Conservation (phyloP, 2,113 vertebrate species). For the Tichodroma muraria region DNA sequence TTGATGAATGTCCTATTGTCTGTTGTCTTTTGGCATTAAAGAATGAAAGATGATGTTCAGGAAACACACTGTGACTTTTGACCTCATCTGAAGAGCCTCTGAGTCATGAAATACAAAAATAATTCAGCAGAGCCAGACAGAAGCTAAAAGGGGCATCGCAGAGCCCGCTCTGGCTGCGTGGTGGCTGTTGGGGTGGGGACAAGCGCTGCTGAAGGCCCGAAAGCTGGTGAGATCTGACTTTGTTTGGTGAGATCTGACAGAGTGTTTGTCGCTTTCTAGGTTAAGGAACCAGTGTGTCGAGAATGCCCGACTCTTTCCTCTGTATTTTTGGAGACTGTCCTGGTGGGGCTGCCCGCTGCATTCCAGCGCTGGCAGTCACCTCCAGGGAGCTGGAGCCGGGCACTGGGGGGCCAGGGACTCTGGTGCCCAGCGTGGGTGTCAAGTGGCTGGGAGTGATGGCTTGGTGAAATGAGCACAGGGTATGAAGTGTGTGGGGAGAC, state of each 20-base stretch:
- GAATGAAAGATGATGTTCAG: background rate
- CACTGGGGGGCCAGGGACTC: fast-evolving
- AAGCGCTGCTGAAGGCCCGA: background rate
- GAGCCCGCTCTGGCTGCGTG: background rate
- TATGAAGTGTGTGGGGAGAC: fast-evolving
- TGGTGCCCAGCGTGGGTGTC: background rate
- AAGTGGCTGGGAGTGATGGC: background rate
- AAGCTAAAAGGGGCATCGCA: background rate
- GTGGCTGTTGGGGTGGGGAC: background rate
- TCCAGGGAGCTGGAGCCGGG: background rate
- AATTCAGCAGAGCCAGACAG: background rate
- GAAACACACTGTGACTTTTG: background rate
- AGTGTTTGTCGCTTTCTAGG: background rate
- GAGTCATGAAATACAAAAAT: background rate
- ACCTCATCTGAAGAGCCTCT: background rate
- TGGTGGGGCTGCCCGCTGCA: background rate
- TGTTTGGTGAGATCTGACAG: background rate
- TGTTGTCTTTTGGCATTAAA: background rate
- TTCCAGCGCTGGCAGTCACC: background rate
- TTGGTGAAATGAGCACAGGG: background rate
- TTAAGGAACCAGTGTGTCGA: background rate
- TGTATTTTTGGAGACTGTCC: background rate
- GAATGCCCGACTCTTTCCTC: background rate
- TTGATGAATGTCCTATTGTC: conserved; percentile 5
- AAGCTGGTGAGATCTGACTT: background rate